Evolutionary conservation across 2,113 vertebrate species (phyloP).

Genomic region (Nymphicus hollandicus): DNA sequence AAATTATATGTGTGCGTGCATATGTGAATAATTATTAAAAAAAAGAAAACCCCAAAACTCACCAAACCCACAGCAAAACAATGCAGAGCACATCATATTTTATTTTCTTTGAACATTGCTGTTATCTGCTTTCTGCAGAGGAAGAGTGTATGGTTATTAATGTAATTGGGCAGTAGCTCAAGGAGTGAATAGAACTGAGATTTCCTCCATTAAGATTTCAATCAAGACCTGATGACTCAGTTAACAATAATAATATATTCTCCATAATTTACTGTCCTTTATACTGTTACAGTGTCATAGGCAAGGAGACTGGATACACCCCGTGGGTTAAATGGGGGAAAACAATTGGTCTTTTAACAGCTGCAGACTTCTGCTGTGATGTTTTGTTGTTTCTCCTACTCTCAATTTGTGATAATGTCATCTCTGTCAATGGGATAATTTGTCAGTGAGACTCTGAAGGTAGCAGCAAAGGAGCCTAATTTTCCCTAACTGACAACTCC

Average conservation of each 20-base stretch:
- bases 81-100: background rate
- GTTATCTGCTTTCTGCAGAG: background rate
- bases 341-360: background rate
- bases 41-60: background rate
- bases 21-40: background rate
- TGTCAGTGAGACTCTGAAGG: background rate
- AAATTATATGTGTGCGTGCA: background rate
- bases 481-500: background rate
- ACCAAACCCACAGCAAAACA: background rate
- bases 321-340: background rate
- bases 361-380: background rate
- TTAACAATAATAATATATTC: background rate
- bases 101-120: background rate
- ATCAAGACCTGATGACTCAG: background rate
- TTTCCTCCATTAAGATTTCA: background rate
- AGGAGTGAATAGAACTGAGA: background rate
- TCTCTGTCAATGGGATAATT: background rate
- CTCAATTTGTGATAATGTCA: background rate
- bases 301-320: background rate
- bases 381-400: background rate
- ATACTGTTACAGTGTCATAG: background rate
- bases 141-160: background rate
- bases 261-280: background rate
- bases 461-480: accelerated
- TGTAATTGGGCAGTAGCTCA: background rate